Conservation (phyloP, 2,888 invertebrate genomes). For the Agapostemon virescens region DNA sequence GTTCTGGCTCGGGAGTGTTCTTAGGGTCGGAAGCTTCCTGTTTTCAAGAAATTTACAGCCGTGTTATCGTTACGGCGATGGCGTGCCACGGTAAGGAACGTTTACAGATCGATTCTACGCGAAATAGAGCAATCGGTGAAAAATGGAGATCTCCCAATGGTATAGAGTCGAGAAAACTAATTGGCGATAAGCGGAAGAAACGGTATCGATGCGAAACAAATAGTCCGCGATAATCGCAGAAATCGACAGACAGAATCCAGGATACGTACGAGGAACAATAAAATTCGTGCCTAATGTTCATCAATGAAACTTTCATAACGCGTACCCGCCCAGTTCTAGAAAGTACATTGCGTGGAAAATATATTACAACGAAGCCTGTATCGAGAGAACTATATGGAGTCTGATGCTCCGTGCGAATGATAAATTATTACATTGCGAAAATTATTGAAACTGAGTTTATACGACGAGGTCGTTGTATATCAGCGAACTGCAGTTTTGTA, state of each 20-base stretch:
- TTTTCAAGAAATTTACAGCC: neutral
- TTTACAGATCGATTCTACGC: neutral
- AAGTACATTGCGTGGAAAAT: neutral
- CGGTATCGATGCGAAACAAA: neutral
- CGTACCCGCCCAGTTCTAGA: neutral
- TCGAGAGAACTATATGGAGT: too few species aligned
- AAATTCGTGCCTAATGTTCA: neutral
- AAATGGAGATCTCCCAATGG: neutral
- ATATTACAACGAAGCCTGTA: neutral
- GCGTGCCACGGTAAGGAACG: neutral
- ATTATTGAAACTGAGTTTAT: too few species aligned
- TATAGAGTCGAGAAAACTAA: neutral
- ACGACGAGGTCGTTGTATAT: too few species aligned
- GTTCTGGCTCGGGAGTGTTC: neutral
- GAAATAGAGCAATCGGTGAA: neutral
- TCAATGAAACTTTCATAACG: neutral
- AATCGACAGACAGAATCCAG: neutral
- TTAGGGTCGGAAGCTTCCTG: neutral
- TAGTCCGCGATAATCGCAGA: neutral
- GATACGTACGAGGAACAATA: neutral
- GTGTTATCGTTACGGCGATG: neutral
- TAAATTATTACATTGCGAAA: too few species aligned
- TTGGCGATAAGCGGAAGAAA: neutral
- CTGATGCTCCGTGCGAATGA: too few species aligned
- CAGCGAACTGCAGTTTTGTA: neutral